Base-by-base conservation (phyloP, 2,888 invertebrate species). In the Fragum fragum region DNA sequence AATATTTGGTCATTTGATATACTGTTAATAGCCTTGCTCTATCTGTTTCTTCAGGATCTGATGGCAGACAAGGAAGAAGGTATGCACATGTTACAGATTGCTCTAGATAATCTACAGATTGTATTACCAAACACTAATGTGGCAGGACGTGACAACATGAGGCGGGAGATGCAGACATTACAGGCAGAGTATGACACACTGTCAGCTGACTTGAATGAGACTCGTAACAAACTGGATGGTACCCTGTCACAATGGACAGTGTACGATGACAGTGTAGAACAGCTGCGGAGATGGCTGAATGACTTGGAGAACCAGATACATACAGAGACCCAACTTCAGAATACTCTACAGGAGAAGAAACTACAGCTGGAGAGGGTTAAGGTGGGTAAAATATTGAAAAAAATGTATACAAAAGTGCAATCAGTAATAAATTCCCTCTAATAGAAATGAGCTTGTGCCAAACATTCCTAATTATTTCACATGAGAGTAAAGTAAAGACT, bases 231-330 rank as follows among this genome's bases (percentile, higher is more conserved):
- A 90, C 95, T 98, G 39, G 97, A 98, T 94, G 96, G 97, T 0
- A 97, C 97, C 94, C 96, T 98, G 76, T 97, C 98, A 93, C 98
- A 97, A 90, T 99, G 98, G 98, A 97, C 97, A n/a, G 97, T 97
- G 2, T 98, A 98, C 92, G 98, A 98, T 93, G 98, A 98, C 91
- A 97, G 97, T 88, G 96, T 97, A 16, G 97, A 97, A 76, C 96
- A 96, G 68, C 96, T 98, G 9, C 96, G 97, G 87, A 95, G 96
- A 61, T 98, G 98, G 98, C 94, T 99, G 73, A 95, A 96, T 32
- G 95, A 96, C 72, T 96, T 97, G 1, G 97, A 98, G 92, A 96
- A 96, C 81, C 96, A 98, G 88, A 96, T 98, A 55, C 97, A 97
- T 92, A 94, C 98, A 3, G 97, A 97, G 92, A 96, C 97, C 0